Base-by-base conservation (phyloP, 2,888 invertebrate genomes). In the Malacosoma neustria region DNA sequence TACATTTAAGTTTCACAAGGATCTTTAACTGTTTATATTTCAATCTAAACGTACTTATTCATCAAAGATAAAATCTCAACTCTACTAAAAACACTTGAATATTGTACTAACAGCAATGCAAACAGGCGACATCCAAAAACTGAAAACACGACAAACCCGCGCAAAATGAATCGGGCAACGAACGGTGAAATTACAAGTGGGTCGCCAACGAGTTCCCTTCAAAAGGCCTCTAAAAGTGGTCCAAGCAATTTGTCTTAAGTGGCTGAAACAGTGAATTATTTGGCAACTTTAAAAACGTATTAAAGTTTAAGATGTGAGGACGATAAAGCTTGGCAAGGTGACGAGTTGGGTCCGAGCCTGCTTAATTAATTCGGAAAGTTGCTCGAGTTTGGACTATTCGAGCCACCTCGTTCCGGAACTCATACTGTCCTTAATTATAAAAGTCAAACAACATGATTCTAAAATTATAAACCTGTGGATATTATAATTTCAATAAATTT, bases 221-320 rank as follows among this genome's bases (percentile, higher is more conserved):
- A 56, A 65, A 72, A 74, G 66, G 68, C 60, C 54, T 57, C 57
- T 47, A 47, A 54, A 62, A 71, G 63, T 57, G 57, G 55, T 46
- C 50, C 46, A 51, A 62, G 70, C 67, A 76, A 79, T 80, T 80
- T 79, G 75, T 79, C 76, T 72, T 65, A 68, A 79, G 76, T 70
- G 71, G 75, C 63, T 72, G 57, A 68, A 75, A 67, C 75, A 68
- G 70, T 73, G 70, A 79, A 79, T 76, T 80, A 80, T 80, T 76
- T 54, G 61, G 57, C 57, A 77, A 80, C 65, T 80, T 80, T 67
- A 57, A 61, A 63, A 61, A 61, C 66, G 68, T 67, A 74, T 76
- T 75, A 71, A 76, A 77, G 72, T 77, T 75, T 49, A 61, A 61
- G 66, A 65, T 62, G 60, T 56, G 61, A 51, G 48, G 46, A 41